Conservation (phyloP, 1,140 invertebrate genomes). For the Zaprionus ghesquierei region DNA sequence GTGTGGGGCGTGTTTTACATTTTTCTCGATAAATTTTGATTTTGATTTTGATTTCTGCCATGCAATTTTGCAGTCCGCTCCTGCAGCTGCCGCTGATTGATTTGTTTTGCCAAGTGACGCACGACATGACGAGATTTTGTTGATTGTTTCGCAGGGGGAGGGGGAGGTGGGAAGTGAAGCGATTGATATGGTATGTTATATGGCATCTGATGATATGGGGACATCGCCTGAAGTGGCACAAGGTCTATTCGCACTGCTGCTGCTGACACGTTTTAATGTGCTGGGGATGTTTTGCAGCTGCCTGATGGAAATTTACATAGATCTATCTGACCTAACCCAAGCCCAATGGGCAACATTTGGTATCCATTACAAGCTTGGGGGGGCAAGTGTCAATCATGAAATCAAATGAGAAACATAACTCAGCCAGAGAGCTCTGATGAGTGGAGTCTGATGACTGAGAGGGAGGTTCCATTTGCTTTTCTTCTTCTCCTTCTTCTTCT, state of each 20-base stretch:
- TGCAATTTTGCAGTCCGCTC: conserved; percentile 32
- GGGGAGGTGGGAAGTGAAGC: not conserved
- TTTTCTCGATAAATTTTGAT: conserved; percentile 18
- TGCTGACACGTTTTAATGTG: conserved; percentile 23
- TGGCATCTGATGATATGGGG: not conserved
- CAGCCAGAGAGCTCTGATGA: conserved; percentile 22
- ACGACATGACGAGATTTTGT: conserved; percentile 35
- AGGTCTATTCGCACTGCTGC: conserved; percentile 56
- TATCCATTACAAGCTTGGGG: conserved; percentile 49
- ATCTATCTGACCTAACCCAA: conserved; percentile 32
- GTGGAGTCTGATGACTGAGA: too few relatives aligned
- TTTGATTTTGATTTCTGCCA: conserved; percentile 37
- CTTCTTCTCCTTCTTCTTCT: not conserved
- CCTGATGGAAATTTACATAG: conserved; percentile 32
- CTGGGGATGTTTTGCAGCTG: conserved; percentile 56
- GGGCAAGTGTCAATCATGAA: conserved; percentile 51
- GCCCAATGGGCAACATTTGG: conserved; percentile 43
- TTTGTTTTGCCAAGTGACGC: conserved; percentile 74
- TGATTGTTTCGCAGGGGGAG: conserved; percentile 37
- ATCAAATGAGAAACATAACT: conserved; percentile 70
- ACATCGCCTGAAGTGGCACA: conserved; percentile 32
- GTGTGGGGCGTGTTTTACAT: conserved; percentile 42
- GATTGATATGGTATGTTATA: conserved; percentile 17
- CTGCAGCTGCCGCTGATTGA: conserved; percentile 66
- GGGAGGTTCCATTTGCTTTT: conserved; percentile 31